phyloP scores from a whole-genome alignment of 2,888 invertebrate genomes.

The Euplagia quadripunctaria region DNA sequence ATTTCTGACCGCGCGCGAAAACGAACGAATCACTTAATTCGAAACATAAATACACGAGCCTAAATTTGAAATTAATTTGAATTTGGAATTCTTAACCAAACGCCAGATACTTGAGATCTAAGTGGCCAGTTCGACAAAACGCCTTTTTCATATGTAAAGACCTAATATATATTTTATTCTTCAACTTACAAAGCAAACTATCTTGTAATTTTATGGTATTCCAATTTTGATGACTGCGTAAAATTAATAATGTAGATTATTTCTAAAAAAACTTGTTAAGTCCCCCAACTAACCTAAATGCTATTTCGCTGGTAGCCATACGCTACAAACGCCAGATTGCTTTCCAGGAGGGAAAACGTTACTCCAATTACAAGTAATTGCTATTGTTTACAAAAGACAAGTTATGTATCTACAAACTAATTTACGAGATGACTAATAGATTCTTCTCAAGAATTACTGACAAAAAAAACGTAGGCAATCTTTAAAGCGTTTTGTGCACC shows the following conservation, averaged over 20 bases:
- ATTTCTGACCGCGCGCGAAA: no score
- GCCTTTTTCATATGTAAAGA: no score
- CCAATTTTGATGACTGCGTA: no score
- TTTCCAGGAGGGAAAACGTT: no score
- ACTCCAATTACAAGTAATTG: neutral
- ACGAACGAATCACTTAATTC: no score
- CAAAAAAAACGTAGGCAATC: neutral
- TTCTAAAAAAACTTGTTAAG: neutral
- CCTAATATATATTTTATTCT: neutral
- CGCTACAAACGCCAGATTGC: neutral
- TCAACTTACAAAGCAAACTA: neutral
- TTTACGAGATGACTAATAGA: neutral
- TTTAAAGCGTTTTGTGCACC: neutral
- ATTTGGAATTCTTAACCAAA: no score
- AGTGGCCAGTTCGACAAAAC: no score
- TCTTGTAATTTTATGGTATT: neutral
- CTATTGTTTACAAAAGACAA: neutral
- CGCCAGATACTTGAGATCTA: no score
- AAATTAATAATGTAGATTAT: neutral
- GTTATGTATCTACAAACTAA: no score
- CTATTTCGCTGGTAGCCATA: neutral
- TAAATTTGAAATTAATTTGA: no score
- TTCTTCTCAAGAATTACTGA: neutral
- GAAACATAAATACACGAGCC: no score
- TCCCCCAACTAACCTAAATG: neutral